phyloP scores from a whole-genome alignment of 2,888 invertebrate species.

The Macrosiphum euphorbiae region DNA sequence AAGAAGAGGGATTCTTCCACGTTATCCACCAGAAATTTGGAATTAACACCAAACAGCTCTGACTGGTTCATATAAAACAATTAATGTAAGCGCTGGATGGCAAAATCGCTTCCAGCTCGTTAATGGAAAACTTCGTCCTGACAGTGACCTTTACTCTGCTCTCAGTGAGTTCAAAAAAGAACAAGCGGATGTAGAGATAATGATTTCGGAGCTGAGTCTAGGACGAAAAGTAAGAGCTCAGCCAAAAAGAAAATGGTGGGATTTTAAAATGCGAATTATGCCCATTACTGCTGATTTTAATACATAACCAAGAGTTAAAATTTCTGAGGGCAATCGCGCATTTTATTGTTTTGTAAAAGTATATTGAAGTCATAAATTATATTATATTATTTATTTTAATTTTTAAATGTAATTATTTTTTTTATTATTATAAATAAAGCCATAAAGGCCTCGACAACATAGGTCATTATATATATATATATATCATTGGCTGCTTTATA shows the following conservation, averaged over 20 bases:
- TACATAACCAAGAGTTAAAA: background rate
- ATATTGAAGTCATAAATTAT: no score
- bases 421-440: no score
- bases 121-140: background rate
- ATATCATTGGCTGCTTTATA: no score
- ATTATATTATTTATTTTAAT: no score
- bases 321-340: background rate
- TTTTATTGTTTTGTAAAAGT: background rate
- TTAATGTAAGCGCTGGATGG: background rate
- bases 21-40: background rate
- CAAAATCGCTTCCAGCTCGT: background rate
- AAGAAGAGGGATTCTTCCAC: background rate
- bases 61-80: background rate
- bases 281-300: background rate
- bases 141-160: background rate
- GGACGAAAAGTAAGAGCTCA: background rate
- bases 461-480: no score
- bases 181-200: slow-evolving; percentile 1
- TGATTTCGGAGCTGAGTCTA: background rate
- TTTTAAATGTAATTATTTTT: no score
- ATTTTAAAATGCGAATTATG: background rate
- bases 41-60: background rate
- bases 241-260: background rate
- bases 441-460: no score
- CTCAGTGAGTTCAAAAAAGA: background rate